Conservation (phyloP, 2,797 vertebrate genomes). For the Miichthys miiuy region DNA sequence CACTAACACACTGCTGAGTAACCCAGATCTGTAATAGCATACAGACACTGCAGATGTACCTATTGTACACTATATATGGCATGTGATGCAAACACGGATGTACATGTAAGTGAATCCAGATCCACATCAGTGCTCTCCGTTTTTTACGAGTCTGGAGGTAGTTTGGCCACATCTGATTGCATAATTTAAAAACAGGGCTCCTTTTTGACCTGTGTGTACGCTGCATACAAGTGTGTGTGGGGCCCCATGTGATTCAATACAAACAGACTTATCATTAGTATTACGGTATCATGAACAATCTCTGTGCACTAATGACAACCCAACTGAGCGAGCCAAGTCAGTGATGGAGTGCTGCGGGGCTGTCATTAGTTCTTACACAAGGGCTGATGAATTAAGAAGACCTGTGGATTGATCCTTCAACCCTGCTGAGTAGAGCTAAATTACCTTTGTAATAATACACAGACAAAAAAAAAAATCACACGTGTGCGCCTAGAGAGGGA, state of each 20-base stretch:
- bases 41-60: constrained; percentile 3
- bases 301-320: constrained; percentile 11
- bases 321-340: constrained; percentile 12
- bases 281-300: constrained; percentile 32
- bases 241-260: constrained; percentile 22
- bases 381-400: constrained; percentile 37
- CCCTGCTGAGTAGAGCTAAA: constrained; percentile 30
- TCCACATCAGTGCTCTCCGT: constrained; percentile 15
- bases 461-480: constrained; percentile 13
- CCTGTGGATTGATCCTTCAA: constrained; percentile 35
- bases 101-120: constrained; percentile 15
- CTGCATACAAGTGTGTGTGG: constrained; percentile 15
- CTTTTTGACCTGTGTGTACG: neutral
- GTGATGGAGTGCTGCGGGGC: constrained; percentile 13
- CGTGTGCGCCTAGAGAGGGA: constrained; percentile 23
- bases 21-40: neutral
- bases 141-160: constrained; percentile 15
- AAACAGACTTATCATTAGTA: constrained; percentile 39
- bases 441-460: constrained; percentile 48
- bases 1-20: neutral
- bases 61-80: neutral
- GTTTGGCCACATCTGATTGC: constrained; percentile 1
- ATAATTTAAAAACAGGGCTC: constrained; percentile 16
- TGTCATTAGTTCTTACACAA: constrained; percentile 46
- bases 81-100: constrained; percentile 6